Evolutionary conservation across 1,140 invertebrate genomes (phyloP), one percentile per base, ranked within the genome.

Genomic region (Brachionus rotundiformis): DNA sequence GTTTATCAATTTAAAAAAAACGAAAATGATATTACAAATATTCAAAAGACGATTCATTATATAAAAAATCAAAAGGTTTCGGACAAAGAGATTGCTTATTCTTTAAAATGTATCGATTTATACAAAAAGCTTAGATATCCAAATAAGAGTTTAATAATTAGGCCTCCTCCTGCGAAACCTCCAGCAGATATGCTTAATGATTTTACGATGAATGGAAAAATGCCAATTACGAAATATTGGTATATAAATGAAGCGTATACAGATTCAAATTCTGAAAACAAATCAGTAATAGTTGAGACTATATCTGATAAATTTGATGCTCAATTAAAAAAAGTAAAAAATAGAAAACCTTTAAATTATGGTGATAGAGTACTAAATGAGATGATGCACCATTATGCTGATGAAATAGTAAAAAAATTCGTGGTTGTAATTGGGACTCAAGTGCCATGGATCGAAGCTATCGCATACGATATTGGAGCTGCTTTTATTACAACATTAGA

Each of bases 371-470:
- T 75, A 11, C 71, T 75, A 1, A 44, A 49, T 27, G 33, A 75
- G 41, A n/a, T 63, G 25, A 29, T 63, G 29, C 61, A 63, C 13
- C 29, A 25, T 6, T 29, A 75, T 49, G 27, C 71, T 6, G 33
- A 39, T 23, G 13, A 27, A 13, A 41, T 75, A 44, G 27, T 41
- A 4, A 19, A 49, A 11, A 75, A 75, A 36, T 13, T 27, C n/a
- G 27, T 75, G 10, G 36, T 39, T 77, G 75, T 77, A 23, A 77
- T 77, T 16, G 76, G 76, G 8, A 59, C 47, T 19, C 19, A 80
- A 59, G 27, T 29, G 0, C 76, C 76, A 59, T 80, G 76, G 76
- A 63, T 80, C 6, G 76, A 80, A 41, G 76, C 49, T 29, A 36
- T 59, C 10, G 19, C 47, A 3, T 39, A 39, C 13, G 49, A 80